These are phyloP conservation scores for Pseudopipra pipra DNA, from an alignment of 2,113 vertebrate species.

Conservation along the genomic window DNA sequence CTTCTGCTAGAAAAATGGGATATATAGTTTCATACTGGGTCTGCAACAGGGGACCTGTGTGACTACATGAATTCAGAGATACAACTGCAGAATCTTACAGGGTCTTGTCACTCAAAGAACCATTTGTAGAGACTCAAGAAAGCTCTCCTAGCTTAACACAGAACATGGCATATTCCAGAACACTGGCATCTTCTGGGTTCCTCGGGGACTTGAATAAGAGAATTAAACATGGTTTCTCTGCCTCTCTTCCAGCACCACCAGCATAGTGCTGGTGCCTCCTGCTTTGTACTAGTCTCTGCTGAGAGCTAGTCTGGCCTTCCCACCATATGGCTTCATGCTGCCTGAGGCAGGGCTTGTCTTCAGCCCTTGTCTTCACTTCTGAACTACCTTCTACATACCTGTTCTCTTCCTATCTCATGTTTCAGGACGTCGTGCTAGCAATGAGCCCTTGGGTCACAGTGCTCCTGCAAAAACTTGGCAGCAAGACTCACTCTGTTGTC, in stretches of 20 bases:
- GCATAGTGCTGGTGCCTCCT: neutral
- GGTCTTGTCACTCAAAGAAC: neutral
- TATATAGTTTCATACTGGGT: neutral
- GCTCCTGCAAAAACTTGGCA: neutral
- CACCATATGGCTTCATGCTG: neutral
- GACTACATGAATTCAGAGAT: neutral
- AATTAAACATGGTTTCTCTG: neutral
- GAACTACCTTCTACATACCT: neutral
- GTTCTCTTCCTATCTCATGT: neutral
- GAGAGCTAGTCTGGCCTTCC: neutral
- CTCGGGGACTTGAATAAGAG: neutral
- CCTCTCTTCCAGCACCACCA: neutral
- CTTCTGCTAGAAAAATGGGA: neutral
- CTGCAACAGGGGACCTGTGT: neutral
- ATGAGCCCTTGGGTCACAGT: neutral
- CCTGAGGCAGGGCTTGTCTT: neutral
- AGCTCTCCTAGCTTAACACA: neutral
- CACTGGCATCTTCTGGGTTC: neutral
- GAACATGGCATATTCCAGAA: neutral
- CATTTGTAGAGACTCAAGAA: neutral
- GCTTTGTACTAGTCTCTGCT: neutral
- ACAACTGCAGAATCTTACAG: neutral
- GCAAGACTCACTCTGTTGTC: neutral
- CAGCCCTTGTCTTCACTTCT: neutral
- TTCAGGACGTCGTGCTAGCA: neutral